Base-by-base conservation (phyloP, 2,113 vertebrate species). In the Sphaerodactylus townsendi region DNA sequence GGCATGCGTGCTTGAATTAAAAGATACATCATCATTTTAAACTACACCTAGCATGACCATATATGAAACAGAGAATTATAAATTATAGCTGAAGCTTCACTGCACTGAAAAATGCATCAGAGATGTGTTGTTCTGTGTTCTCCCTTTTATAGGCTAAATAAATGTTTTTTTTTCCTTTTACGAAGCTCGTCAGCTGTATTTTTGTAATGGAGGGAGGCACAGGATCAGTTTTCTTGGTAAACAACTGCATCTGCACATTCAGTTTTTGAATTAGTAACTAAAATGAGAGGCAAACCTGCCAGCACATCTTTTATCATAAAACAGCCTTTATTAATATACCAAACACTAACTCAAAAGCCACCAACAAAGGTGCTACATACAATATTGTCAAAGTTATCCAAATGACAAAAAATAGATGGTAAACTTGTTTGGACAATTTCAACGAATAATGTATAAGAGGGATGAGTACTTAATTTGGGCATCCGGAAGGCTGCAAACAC, bases 391-490 rank as follows among this genome's bases (percentile, higher is more conserved):
- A 88, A 77, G 93, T 46, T 81, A 89, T 85, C 71, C 81, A 90
- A 23, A 11, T 92, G 90, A 81, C 84, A 81, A 92, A 85, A 76
- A 85, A 77, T 19, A 85, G 74, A 91, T 84, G 28, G 85, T 88
- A 90, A 94, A 90, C 77, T 50, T 53, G 3, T 90, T 94, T 94
- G 90, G 84, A 84, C 80, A 93, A 91, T 10, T 3, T 88, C 14
- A 85, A 89, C 82, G 82, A 91, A 87, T 68, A 85, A 88, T 92
- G 94, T 89, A 90, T 93, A 90, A 90, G 86, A 84, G 62, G 82
- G 79, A 86, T 33, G 79, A 92, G 82, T 87, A 33, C 53, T 75
- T 79, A 93, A 68, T 83, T 70, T 82, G 80, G 86, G 86, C 72
- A 82, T 91, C 82, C 81, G 87, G 90, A 93, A 86, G 82, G 85